Conservation (phyloP, 2,113 vertebrate genomes). For the Harpagus bidentatus region DNA sequence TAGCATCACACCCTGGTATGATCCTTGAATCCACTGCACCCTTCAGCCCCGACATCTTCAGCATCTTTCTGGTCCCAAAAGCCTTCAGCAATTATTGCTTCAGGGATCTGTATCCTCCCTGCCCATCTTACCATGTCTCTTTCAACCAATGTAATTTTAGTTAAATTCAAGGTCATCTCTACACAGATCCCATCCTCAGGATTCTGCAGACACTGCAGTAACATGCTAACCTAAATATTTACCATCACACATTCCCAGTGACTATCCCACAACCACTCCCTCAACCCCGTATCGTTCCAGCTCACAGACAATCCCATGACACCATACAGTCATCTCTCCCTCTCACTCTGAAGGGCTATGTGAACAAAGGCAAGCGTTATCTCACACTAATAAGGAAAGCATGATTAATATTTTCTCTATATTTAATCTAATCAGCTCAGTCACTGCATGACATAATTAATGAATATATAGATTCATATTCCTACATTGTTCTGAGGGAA, state of each 20-base stretch:
- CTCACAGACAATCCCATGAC: rapidly evolving
- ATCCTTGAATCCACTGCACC: not conserved
- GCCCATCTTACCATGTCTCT: not conserved
- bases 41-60: not conserved
- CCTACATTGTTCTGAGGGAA: not conserved
- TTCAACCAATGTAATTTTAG: not conserved
- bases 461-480: not conserved
- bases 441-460: not conserved
- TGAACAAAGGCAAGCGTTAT: not conserved
- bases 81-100: not conserved
- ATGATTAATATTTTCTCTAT: not conserved
- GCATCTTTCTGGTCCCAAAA: not conserved
- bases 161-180: not conserved
- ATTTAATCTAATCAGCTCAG: not conserved
- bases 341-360: not conserved
- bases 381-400: not conserved
- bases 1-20: not conserved
- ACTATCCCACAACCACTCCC: not conserved
- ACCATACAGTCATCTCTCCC: not conserved
- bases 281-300: not conserved
- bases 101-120: not conserved
- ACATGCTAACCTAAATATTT: constrained; percentile 24
- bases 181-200: not conserved
- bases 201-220: not conserved
- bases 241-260: not conserved